Base-by-base conservation (phyloP, 2,113 vertebrate genomes). In the Arvicanthis niloticus region DNA sequence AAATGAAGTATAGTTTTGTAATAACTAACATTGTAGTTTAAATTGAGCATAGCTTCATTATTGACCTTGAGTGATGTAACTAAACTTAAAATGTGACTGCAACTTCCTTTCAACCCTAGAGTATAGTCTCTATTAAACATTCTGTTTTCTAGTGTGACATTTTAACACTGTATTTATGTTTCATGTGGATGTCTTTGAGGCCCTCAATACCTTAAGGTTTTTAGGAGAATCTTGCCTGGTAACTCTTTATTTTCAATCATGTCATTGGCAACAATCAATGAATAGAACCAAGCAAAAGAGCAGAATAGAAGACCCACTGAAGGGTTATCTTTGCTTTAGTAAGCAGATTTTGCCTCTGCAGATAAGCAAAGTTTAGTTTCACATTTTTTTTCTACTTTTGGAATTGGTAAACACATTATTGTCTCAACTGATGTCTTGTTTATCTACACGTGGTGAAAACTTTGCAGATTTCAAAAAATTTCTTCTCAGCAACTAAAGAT, bases 51-150 rank as follows among this genome's bases (percentile, higher is more conserved):
- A 84, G 24, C 7, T 3, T 94, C 65, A 82, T 76, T 91, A 86
- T 80, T 93, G 62, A 90, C n/a, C 29, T 78, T 51, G 37, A 88
- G 29, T 93, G 26, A 70, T 48, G 70, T 85, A 90, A 90, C 31
- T 93, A 96, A 88, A 91, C 80, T 89, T 80, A 95, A 94, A 86
- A 68, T 86, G 31, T 68, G 42, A 68, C 34, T 88, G n/a, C 68
- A 62, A 31, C 51, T 40, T 7, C 10, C 19, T 4, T 45, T 34
- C 22, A 21, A 13, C 22, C 45, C 8, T 92, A 31, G 42, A 96
- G 37, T 16, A 81, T 56, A 3, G 60, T 31, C 48, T 11, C 5
- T 80, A 34, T 70, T 90, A 75, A 40, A 95, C 22, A 85, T 58
- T 7, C 56, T 95, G 58, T 11, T 40, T 85, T 93, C n/a, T 70